Evolutionary conservation across 2,888 invertebrate genomes (phyloP), one percentile per base, ranked within the genome.

Genomic region (Drosophila subsilvestris): DNA sequence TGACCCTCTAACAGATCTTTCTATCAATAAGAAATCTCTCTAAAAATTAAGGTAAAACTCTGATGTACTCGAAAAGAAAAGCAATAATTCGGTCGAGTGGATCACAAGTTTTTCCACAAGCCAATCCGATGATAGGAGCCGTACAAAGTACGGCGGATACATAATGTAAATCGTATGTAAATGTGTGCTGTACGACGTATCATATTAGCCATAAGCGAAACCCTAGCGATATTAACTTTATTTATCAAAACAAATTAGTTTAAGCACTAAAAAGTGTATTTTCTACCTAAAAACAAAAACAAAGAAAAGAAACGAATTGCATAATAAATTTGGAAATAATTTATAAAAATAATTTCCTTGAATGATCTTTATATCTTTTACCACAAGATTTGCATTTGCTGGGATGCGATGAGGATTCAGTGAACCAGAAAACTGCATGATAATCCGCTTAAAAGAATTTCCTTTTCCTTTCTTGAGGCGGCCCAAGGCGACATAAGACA

Each of bases 141-240:
- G 87, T 88, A 88, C 87, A 63, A 88, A 88, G 89, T 88, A 88
- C 87, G 66, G 85, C 77, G 78, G 72, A 51, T 67, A 27, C 47
- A 42, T 51, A 51, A 17, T 42, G 48, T 45, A 20, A 37, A 58
- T 54, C 18, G 18, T 56, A 61, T 65, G 51, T 74, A 65, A 54
- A 32, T 57, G 29, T 59, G 54, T 81, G 70, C 76, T 78, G 76
- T 85, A 85, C 71, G 67, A 74, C 71, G 69, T 83, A 88, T 83
- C 71, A 78, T 78, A 63, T 32, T 76, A 71, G 82, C 57, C 79
- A 54, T 74, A 73, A 74, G 37, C 7, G 27, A 37, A 22, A 22
- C 51, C 18, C 47, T 75, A 75, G 57, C 20, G 54, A 72, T 68
- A 74, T 47, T 70, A 43, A 27, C 18, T 53, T 45, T 32, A 69